Conservation (phyloP, 2,113 vertebrate species). For the Trematocara stigmaticum region DNA sequence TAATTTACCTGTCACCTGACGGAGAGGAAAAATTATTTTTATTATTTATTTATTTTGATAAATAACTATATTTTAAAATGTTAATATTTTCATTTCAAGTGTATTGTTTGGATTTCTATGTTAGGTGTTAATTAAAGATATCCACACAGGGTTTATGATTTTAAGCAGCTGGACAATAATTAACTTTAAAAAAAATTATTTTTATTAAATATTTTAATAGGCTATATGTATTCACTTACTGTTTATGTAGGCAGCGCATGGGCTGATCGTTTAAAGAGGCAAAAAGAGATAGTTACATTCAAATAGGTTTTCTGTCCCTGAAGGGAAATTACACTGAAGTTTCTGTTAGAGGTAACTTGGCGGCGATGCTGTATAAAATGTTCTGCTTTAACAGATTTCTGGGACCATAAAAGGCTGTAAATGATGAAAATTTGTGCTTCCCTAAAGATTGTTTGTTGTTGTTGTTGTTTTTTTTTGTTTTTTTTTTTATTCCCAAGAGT, state of each 20-base stretch:
- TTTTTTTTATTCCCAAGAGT: conserved; percentile 33
- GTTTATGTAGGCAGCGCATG: not conserved
- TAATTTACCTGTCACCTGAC: not conserved
- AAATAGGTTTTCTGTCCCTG: not conserved
- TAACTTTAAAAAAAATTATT: no score
- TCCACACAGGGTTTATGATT: not conserved
- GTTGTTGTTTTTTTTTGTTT: not conserved
- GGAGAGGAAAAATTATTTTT: not conserved
- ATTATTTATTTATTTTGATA: not conserved
- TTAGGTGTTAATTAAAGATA: not conserved
- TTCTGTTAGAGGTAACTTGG: not conserved
- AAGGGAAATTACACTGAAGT: not conserved
- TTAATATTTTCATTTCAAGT: not conserved
- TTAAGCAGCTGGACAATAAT: not conserved
- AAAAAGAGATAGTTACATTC: not conserved
- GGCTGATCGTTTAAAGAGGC: not conserved
- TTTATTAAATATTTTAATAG: not conserved
- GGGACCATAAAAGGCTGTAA: conserved; percentile 23
- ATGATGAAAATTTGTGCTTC: conserved; percentile 12
- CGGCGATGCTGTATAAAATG: not conserved
- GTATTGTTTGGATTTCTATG: not conserved
- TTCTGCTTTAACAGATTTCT: conserved; percentile 34
- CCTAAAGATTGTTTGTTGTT: not conserved
- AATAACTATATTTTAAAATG: not conserved
- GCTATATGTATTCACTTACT: not conserved